Conservation (phyloP, 2,888 invertebrate genomes). For the Drosophila anceps region DNA sequence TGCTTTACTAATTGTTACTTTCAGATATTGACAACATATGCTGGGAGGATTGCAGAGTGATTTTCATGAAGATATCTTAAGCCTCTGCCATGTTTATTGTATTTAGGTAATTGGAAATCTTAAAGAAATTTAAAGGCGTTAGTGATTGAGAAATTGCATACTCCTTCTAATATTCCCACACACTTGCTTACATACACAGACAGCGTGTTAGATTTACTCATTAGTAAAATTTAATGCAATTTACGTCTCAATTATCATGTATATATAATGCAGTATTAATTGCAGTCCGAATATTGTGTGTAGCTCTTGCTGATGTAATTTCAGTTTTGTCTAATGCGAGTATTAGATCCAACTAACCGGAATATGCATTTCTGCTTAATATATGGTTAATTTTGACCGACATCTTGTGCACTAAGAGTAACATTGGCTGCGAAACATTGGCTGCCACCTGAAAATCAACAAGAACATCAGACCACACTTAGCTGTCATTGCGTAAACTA, state of each 20-base stretch:
- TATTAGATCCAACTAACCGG: background rate
- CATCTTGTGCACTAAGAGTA: background rate
- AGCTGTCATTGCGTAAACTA: conserved; percentile 18
- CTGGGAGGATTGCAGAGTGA: background rate
- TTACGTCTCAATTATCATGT: conserved; percentile 9
- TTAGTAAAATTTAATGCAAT: conserved; percentile 16
- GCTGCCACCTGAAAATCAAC: conserved; percentile 17
- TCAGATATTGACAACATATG: background rate
- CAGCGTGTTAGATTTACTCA: conserved; percentile 2
- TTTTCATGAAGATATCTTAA: background rate
- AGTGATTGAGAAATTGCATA: background rate
- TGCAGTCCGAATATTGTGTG: conserved; percentile 2
- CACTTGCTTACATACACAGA: background rate
- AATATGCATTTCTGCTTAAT: conserved; percentile 6
- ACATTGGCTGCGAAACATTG: background rate
- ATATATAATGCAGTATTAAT: conserved; percentile 20
- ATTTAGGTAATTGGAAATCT: background rate
- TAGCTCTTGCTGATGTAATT: conserved; percentile 1
- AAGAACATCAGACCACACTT: conserved; percentile 19
- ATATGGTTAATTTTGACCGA: conserved; percentile 19
- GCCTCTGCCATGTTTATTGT: too few species aligned
- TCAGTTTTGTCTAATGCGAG: conserved; percentile 3
- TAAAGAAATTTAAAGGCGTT: background rate
- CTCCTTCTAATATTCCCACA: background rate
- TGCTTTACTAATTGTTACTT: background rate